Conservation (phyloP, 1,140 invertebrate species). For the Pseudomyrmex pallidus region DNA sequence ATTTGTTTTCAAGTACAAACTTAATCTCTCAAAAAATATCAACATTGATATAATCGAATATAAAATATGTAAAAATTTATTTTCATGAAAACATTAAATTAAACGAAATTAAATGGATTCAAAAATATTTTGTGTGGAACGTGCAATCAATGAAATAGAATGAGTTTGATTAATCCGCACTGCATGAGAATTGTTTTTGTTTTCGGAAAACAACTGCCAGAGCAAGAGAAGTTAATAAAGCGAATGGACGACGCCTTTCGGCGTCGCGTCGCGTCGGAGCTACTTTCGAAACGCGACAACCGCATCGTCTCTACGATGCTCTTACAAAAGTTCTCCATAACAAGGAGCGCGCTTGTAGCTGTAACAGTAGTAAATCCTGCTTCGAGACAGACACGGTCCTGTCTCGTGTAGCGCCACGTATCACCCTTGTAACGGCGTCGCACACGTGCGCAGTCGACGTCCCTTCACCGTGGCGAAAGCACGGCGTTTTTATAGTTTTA, state of each 20-base stretch:
- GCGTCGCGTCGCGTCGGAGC: constrained; percentile 13
- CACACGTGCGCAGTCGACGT: constrained; percentile 12
- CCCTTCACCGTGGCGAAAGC: constrained; percentile 10
- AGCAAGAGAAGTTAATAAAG: constrained; percentile 43
- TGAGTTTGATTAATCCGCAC: constrained; percentile 3
- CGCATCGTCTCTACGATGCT: constrained; percentile 46
- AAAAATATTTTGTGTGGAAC: not conserved
- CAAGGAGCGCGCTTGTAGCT: constrained; percentile 55
- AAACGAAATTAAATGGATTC: not conserved
- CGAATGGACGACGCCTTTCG: constrained; percentile 24
- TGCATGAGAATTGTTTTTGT: too few species aligned
- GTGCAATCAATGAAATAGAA: not conserved
- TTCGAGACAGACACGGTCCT: constrained; percentile 56
- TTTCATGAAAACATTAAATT: not conserved
- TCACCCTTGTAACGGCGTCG: constrained; percentile 11
- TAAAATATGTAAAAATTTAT: not conserved
- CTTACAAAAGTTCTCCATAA: constrained; percentile 58
- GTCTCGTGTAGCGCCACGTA: constrained; percentile 32
- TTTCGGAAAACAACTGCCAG: constrained; percentile 8
- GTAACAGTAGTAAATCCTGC: constrained; percentile 61
- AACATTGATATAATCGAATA: too few species aligned
- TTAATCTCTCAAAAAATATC: too few species aligned
- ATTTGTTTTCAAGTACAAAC: too few species aligned
- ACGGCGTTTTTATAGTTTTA: constrained; percentile 54
- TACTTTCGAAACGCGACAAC: constrained; percentile 55